A percentile compares a stretch with the other conserved stretches of the same genome.
These are phyloP conservation scores for Conus betulinus DNA, from an alignment of 1,140 invertebrate genomes.

Conservation along the genomic window DNA sequence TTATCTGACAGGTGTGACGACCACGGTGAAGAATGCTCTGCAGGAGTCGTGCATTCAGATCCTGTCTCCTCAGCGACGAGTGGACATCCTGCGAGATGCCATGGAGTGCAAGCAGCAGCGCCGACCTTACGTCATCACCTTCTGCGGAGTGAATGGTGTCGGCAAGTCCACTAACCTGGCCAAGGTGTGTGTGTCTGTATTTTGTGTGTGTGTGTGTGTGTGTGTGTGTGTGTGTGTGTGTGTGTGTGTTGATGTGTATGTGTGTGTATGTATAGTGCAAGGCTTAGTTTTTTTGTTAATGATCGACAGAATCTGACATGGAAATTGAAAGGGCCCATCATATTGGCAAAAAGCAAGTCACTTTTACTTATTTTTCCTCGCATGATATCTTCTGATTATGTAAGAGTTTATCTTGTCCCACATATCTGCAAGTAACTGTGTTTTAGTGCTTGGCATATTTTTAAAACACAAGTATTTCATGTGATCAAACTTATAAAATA, in stretches of 20 bases:
- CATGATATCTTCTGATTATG: no score
- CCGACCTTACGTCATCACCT: constrained; percentile 96
- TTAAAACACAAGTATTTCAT: no score
- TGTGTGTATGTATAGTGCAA: no score
- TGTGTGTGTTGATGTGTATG: constrained; percentile 86
- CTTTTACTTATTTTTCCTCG: no score
- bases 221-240: constrained; percentile 58
- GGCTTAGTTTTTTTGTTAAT: no score
- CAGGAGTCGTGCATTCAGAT: constrained; percentile 87
- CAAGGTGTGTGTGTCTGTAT: constrained; percentile 79
- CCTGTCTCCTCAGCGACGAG: constrained; percentile 93
- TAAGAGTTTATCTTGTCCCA: no score
- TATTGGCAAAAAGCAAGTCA: no score
- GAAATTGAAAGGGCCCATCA: no score
- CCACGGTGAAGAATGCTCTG: constrained; percentile 83
- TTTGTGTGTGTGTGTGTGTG: background rate
- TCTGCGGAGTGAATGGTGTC: constrained; percentile 99
- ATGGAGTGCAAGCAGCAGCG: constrained; percentile 87
- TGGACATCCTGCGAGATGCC: constrained; percentile 98
- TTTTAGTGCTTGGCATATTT: no score
- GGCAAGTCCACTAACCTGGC: constrained; percentile 99
- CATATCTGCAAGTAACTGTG: no score
- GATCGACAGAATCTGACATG: no score
- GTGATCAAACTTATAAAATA: no score
- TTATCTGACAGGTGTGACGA: constrained; percentile 82